phyloP scores from a whole-genome alignment of 92 coral and sea anemone genomes.

The Zoanthus sociatus region DNA sequence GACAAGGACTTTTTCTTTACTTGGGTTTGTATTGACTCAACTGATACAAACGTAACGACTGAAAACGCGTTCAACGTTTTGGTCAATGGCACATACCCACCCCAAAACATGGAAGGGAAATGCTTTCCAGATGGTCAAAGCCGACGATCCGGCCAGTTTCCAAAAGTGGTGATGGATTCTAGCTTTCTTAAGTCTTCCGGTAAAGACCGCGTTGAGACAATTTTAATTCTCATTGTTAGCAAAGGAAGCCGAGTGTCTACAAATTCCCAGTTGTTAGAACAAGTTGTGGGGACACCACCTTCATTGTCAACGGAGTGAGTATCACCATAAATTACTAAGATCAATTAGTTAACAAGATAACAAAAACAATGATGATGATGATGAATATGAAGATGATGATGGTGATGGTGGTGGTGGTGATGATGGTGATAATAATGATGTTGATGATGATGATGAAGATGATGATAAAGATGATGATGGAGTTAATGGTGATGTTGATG shows the following conservation, averaged over 20 bases:
- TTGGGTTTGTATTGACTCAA: slow-evolving; percentile 38
- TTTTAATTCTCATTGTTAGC: not conserved
- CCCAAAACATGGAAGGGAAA: slow-evolving; percentile 30
- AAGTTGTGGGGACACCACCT: slow-evolving; percentile 41
- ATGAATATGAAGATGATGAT: too few species aligned
- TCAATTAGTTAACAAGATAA: not conserved
- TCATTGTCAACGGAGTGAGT: slow-evolving; percentile 45
- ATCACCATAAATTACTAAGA: not conserved
- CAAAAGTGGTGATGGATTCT: slow-evolving; percentile 41
- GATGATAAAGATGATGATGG: too few species aligned
- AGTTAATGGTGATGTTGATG: too few species aligned
- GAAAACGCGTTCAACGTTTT: not conserved
- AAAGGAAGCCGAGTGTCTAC: slow-evolving; percentile 31
- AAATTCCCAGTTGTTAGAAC: slow-evolving; percentile 10
- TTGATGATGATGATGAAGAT: too few species aligned
- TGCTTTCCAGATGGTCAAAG: slow-evolving; percentile 10
- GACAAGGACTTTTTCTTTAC: slow-evolving; percentile 22
- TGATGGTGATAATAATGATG: too few species aligned
- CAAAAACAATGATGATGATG: too few species aligned
- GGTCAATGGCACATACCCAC: slow-evolving; percentile 29
- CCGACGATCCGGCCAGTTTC: slow-evolving; percentile 22
- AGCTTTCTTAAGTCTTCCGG: slow-evolving; percentile 36
- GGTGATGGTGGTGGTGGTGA: too few species aligned
- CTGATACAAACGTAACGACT: not conserved
- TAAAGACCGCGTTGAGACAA: slow-evolving; percentile 20